Conservation (phyloP, 2,888 invertebrate species). For the Pseudococcus jackbeardsleyi region DNA sequence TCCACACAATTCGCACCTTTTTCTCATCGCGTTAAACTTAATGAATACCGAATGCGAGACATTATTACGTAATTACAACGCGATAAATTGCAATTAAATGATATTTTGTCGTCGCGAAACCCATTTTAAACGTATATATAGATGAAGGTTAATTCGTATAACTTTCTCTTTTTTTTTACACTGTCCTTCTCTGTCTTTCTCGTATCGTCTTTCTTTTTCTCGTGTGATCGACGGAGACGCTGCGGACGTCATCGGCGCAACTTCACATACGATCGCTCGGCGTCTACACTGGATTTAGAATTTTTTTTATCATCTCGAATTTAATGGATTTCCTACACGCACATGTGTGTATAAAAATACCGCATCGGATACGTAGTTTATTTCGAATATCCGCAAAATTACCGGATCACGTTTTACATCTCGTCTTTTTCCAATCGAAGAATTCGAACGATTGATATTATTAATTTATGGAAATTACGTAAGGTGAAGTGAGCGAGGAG, state of each 20-base stretch:
- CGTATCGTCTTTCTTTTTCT: background rate
- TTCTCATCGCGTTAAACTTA: constrained; percentile 10
- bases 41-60: constrained; percentile 31
- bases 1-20: constrained; percentile 22
- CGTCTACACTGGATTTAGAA: no score
- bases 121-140: constrained; percentile 1
- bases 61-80: constrained; percentile 34
- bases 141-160: constrained; percentile 41
- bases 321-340: no score
- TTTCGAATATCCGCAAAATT: background rate
- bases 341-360: no score
- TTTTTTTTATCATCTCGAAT: no score
- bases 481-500: background rate
- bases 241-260: no score
- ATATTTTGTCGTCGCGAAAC: constrained; percentile 50
- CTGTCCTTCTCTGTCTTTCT: background rate
- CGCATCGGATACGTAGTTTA: background rate
- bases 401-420: background rate
- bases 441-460: background rate
- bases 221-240: background rate
- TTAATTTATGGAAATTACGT: constrained; percentile 7
- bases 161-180: constrained; percentile 21
- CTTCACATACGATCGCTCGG: no score
- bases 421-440: background rate
- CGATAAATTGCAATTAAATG: constrained; percentile 46